Evolutionary conservation across 92 coral and sea anemone genomes (phyloP), one percentile per base, ranked within the genome.

Genomic region (Desmophyllum pertusum): DNA sequence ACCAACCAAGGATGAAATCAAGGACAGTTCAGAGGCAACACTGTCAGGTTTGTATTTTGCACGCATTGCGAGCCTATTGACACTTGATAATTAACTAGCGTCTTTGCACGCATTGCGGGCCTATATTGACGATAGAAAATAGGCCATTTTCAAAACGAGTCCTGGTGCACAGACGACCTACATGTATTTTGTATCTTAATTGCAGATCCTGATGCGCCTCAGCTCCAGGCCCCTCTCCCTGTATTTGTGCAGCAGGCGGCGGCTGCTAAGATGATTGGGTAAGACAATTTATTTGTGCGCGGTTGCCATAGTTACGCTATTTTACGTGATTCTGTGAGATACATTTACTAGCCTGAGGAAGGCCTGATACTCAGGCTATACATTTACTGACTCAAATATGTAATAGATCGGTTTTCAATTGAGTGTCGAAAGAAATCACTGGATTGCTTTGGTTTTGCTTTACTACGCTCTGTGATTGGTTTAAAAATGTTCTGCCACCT

Each of bases 231-330:
- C 41, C 98, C 98, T 2, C 91, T 96, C 17, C 89, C 96, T n/a
- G 96, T 96, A 36, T 94, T 90, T 83, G 95, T 94, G 5, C 99
- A 96, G 73, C 99, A 96, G 48, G 99, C 99, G 13, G 99, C 98
- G 27, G 99, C 99, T 6, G 95, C 97, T 6, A 90, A 93, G 76
- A 95, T 96, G 95, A 90, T 91, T 38, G 95, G 99, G 99, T 96
- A 82, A 70, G 91, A 48, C 38, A 29, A 59, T 14, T 25, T 33
- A 0, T n/a, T 25, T 57, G 10, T 57, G 6, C 8, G 64, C 30
- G 15, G 35, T 18, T 4, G 3, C 53, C 9, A 13, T 0, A 45
- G 18, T 7, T 46, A n/a, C n/a, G n/a, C n/a, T n/a, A n/a, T 31
- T n/a, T 72, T 72, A 3, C 42, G 9, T 27, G 21, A 46, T 64